phyloP scores from a whole-genome alignment of 1,140 invertebrate genomes.

The Drosophila mayri region DNA sequence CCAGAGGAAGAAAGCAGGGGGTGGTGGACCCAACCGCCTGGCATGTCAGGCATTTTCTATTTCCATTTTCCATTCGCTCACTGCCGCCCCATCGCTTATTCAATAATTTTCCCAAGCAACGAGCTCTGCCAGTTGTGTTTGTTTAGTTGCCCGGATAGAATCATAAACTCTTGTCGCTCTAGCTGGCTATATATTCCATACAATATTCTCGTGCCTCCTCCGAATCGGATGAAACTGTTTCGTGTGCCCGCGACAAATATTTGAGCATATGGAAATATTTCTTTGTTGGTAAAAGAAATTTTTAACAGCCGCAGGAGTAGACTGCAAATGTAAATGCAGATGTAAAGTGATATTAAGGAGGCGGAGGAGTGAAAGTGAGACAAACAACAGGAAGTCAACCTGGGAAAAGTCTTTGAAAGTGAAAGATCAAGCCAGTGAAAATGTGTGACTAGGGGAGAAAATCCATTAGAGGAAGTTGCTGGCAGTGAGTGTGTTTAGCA shows the following conservation, averaged over 20 bases:
- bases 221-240: slow-evolving; percentile 36
- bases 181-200: slow-evolving; percentile 12
- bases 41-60: slow-evolving; percentile 70
- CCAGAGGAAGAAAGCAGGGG: neutral
- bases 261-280: slow-evolving; percentile 47
- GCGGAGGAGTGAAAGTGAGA: slow-evolving; percentile 36
- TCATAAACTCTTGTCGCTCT: slow-evolving; percentile 46
- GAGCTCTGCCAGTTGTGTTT: slow-evolving; percentile 67
- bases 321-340: slow-evolving; percentile 19
- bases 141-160: slow-evolving; percentile 71
- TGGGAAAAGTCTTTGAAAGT: slow-evolving; percentile 36
- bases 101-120: slow-evolving; percentile 67
- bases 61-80: slow-evolving; percentile 67
- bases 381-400: slow-evolving; percentile 34
- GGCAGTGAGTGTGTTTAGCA: slow-evolving; percentile 9
- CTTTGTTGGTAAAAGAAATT: slow-evolving; percentile 21
- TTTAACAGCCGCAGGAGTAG: neutral
- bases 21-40: slow-evolving; percentile 17
- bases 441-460: slow-evolving; percentile 16
- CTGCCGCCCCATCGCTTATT: slow-evolving; percentile 45
- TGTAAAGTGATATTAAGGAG: slow-evolving; percentile 36
- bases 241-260: slow-evolving; percentile 44
- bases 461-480: slow-evolving; percentile 24
- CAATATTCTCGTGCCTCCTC: neutral
- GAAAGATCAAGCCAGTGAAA: slow-evolving; percentile 43